phyloP scores from a whole-genome alignment of 2,113 vertebrate species.

The Prietella phreatophila region DNA sequence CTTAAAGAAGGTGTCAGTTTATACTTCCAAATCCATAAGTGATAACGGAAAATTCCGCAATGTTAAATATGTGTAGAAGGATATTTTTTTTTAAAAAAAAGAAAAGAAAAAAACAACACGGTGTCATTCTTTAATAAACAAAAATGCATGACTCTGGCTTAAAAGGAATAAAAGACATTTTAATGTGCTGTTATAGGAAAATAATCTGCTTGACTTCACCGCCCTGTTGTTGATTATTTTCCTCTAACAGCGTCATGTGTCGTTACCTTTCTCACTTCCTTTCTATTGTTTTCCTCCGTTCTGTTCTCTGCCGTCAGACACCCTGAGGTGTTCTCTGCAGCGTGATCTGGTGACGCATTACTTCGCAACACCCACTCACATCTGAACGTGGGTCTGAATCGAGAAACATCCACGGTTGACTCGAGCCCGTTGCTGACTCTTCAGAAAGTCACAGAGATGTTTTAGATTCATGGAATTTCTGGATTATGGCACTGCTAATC shows the following conservation, averaged over 20 bases:
- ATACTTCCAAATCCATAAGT: not conserved
- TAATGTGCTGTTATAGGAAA: not conserved
- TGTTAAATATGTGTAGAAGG: not conserved
- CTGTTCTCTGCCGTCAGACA: not conserved
- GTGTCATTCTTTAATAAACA: not conserved
- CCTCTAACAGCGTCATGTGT: not conserved
- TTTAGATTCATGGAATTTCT: slow-evolving; percentile 41
- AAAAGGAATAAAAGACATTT: not conserved
- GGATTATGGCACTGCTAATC: slow-evolving; percentile 22
- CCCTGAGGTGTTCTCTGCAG: not conserved
- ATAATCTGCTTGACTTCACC: not conserved
- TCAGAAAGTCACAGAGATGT: slow-evolving; percentile 25
- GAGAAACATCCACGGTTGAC: slow-evolving; percentile 24
- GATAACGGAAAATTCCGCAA: not conserved
- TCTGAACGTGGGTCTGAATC: not conserved
- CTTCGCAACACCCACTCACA: slow-evolving; percentile 6
- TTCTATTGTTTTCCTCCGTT: not conserved
- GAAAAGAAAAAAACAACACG: too few relatives aligned
- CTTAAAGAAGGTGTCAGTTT: not conserved
- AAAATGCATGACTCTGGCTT: not conserved
- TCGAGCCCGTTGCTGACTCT: slow-evolving; percentile 4
- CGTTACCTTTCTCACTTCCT: not conserved
- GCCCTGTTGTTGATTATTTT: not conserved
- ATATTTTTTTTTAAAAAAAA: too few relatives aligned
- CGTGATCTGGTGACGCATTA: slow-evolving; percentile 25